Base-by-base conservation (phyloP, 2,797 vertebrate species). In the Leptodactylus fallax region DNA sequence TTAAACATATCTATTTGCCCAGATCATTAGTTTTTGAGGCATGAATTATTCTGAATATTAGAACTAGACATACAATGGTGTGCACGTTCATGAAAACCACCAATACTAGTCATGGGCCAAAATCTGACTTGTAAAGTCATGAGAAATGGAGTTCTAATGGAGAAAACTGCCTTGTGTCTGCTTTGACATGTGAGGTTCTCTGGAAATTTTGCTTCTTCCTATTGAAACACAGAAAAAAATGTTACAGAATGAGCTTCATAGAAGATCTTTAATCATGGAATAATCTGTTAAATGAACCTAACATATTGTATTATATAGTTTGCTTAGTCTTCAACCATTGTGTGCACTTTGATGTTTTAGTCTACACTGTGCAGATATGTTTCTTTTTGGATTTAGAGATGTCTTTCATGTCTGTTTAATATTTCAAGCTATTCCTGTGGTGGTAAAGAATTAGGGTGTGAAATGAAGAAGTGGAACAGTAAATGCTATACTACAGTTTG, bases 401-500 rank as follows among this genome's bases (percentile, higher is more conserved):
- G 8, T 45, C 27, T 4, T 36, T 21, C 23, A 83, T 56, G 58
- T 56, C 77, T 85, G 90, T 47, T 2, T 78, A 61, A 25, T 14
- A 49, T 53, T 6, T 87, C 63, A 56, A 51, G 9, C 45, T 47
- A 45, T 77, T 76, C 58, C 49, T 13, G 74, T 71, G 74, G 60
- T 49, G 74, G 63, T 72, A 19, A 76, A 90, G 89, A 80, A 88
- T 8, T 51, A 76, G 19, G 1, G 9, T 23, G 82, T 83, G 85
- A 69, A 82, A 88, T 88, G 87, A 77, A 36, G 36, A 80, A 25
- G 87, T 92, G 89, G 91, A 21, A n/a, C 51, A 77, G 56, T 13
- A 58, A 9, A 85, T 53, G 16, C 47, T 72, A 74, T 85, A 86
- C 63, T 78, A 58, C 56, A 67, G 23, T 81, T 17, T 72, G 17